These are phyloP conservation scores for Porites australiensis DNA, from an alignment of 64 coral and sea anemone genomes.

Conservation along the genomic window DNA sequence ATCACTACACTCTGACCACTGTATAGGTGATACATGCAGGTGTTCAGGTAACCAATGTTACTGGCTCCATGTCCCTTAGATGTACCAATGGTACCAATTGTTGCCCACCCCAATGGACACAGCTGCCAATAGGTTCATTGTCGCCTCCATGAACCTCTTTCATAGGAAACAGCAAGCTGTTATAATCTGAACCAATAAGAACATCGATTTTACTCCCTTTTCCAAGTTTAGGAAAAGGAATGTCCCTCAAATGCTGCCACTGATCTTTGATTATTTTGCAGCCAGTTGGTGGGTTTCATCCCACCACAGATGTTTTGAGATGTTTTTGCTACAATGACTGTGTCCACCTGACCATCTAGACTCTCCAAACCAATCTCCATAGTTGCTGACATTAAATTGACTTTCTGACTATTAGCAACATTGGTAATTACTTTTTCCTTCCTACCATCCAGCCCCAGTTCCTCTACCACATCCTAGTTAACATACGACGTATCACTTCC, in stretches of 20 bases:
- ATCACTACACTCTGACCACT: too few relatives aligned
- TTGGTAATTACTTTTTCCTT: not conserved
- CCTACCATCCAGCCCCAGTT: too few relatives aligned
- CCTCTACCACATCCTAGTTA: too few relatives aligned
- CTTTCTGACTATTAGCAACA: conserved; percentile 16
- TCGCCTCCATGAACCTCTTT: too few relatives aligned
- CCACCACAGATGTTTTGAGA: conserved; percentile 39
- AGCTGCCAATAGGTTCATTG: too few relatives aligned
- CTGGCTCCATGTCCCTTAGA: conserved; percentile 37
- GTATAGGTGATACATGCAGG: too few relatives aligned
- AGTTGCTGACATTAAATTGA: not conserved
- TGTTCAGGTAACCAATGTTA: conserved; percentile 2
- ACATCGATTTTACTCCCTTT: too few relatives aligned
- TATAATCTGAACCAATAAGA: too few relatives aligned
- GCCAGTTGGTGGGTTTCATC: conserved; percentile 49
- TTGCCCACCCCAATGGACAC: too few relatives aligned
- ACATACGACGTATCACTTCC: too few relatives aligned
- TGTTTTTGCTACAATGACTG: conserved; percentile 46
- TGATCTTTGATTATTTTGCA: conserved; percentile 33
- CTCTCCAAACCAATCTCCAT: conserved; percentile 38
- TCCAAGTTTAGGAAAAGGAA: conserved; percentile 5
- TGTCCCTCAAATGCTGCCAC: conserved; percentile 54
- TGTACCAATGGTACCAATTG: too few relatives aligned
- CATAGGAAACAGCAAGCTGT: too few relatives aligned
- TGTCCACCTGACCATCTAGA: conserved; percentile 30